Percentiles rank a stretch among this genome's conserved stretches.
Evolutionary conservation across 2,888 invertebrate genomes (phyloP).

Genomic region (Apantesis nais): DNA sequence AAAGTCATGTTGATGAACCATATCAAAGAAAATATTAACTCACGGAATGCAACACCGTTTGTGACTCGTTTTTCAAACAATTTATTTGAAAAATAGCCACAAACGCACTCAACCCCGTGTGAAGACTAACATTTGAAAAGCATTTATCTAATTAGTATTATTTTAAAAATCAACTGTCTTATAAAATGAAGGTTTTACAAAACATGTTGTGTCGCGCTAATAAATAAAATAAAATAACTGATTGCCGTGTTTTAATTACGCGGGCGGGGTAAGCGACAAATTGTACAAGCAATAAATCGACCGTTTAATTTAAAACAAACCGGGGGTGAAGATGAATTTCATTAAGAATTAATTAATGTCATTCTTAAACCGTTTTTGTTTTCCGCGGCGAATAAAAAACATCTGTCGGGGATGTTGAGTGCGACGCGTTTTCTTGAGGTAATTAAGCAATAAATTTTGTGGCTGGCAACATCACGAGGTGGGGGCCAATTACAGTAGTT

Average conservation of each 20-base stretch:
- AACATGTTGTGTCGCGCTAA: constrained; percentile 71
- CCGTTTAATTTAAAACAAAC: constrained; percentile 82
- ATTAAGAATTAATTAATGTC: constrained; percentile 87
- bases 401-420: constrained; percentile 73
- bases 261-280: constrained; percentile 76
- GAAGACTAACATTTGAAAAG: constrained; percentile 29
- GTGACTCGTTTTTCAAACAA: constrained; percentile 54
- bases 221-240: constrained; percentile 80
- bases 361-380: constrained; percentile 85
- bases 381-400: constrained; percentile 83
- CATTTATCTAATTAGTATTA: constrained; percentile 54
- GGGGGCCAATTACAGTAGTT: constrained; percentile 83
- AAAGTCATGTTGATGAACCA: constrained; percentile 74
- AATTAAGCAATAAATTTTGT: constrained; percentile 86
- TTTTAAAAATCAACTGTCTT: constrained; percentile 49
- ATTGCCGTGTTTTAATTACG: constrained; percentile 72
- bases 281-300: constrained; percentile 84
- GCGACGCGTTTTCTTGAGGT: constrained; percentile 84
- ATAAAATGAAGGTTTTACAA: constrained; percentile 52
- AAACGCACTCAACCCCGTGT: constrained; percentile 34
- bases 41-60: constrained; percentile 34
- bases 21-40: constrained; percentile 77
- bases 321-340: constrained; percentile 85
- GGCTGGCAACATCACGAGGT: constrained; percentile 81
- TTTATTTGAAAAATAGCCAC: constrained; percentile 54